Percentiles rank a stretch among this genome's conserved stretches.
These are phyloP conservation scores for Monoplex corrugatus DNA, from an alignment of 2,888 invertebrate genomes.

Conservation along the genomic window DNA sequence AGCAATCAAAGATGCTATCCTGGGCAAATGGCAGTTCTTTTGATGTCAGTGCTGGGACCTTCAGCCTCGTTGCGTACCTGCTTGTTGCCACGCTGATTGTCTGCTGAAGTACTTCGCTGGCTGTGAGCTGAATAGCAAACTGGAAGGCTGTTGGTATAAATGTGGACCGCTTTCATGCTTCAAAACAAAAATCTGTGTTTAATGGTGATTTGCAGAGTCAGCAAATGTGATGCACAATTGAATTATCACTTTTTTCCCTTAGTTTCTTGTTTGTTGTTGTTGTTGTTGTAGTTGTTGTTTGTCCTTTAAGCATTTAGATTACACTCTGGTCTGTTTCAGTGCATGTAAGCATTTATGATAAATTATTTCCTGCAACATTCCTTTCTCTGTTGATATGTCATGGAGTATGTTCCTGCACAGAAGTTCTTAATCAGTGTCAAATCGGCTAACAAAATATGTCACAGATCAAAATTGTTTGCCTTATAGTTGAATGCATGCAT, in stretches of 20 bases:
- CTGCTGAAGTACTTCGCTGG: neutral
- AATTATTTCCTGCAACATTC: neutral
- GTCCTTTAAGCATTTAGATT: too few species aligned
- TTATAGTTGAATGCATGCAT: too few species aligned
- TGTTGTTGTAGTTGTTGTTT: neutral
- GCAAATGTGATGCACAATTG: neutral
- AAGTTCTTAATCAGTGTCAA: too few species aligned
- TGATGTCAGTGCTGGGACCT: conserved; percentile 57
- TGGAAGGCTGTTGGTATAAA: neutral
- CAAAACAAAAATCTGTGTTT: neutral
- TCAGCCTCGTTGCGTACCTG: too few species aligned
- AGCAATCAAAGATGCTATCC: conserved; percentile 93
- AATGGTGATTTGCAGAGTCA: neutral
- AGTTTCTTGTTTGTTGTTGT: neutral
- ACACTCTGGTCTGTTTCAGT: too few species aligned
- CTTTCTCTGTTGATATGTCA: neutral
- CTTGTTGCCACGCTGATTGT: neutral
- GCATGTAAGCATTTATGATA: neutral
- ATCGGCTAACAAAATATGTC: too few species aligned
- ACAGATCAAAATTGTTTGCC: too few species aligned
- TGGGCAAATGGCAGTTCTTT: conserved; percentile 89
- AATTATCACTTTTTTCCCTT: neutral
- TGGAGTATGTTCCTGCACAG: too few species aligned
- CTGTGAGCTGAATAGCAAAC: neutral
- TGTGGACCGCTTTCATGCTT: neutral